Evolutionary conservation across 2,888 invertebrate species (phyloP), one percentile per base, ranked within the genome.

Genomic region (Mayetiola destructor): DNA sequence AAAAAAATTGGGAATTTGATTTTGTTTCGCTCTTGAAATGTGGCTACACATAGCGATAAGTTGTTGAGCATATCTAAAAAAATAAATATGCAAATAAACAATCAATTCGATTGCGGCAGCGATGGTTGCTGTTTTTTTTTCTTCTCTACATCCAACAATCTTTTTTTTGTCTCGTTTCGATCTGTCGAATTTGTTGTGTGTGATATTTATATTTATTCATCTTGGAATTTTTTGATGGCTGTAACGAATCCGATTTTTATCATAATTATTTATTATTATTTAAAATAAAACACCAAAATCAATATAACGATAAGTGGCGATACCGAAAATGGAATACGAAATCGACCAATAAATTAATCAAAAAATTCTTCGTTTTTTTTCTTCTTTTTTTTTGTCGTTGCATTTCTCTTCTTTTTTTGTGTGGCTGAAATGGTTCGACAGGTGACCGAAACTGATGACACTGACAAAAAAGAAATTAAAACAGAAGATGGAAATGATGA

Each of bases 231-330:
- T n/a, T n/a, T n/a, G n/a, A n/a, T 18, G 16, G n/a, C 16, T 48
- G 48, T 48, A n/a, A 23, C 23, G 48, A 27, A 6, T 32, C 32
- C 27, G n/a, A 27, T 27, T 48, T 48, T 48, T 48, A 48, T 48
- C 48, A 48, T 48, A 48, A 48, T 48, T 48, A 48, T 48, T 48
- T 48, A 48, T 48, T 48, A 48, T 48, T 48, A 48, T 48, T 48
- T 48, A 27, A 48, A 48, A 48, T 48, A 48, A 48, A 48, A 48
- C 48, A 48, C 48, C 48, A 48, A n/a, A 48, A 48, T 48, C 48
- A 48, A 48, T 48, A n/a, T n/a, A 48, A 27, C 18, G 48, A 48
- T 48, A 48, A 48, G n/a, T 27, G 16, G n/a, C 27, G 48, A 27
- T 48, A 3, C 23, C 27, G 48, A 27, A 48, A 48, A 48, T 27